Conservation (phyloP, 2,113 vertebrate genomes). For the Cryptotis parvus region DNA sequence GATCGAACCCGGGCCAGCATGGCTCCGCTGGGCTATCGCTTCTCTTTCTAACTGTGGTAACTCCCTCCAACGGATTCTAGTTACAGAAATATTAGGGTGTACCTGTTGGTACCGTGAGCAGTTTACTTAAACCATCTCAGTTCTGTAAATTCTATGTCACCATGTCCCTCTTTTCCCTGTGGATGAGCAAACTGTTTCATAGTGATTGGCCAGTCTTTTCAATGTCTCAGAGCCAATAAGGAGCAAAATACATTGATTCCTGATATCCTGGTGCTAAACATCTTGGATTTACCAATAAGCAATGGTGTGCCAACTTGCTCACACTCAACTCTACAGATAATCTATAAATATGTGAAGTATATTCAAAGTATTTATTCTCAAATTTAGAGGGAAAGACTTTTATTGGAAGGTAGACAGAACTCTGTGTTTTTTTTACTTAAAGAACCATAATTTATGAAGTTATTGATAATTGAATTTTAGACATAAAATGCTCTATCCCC, state of each 20-base stretch:
- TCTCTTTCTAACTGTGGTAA: background rate
- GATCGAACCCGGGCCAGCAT: no score
- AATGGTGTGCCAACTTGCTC: background rate
- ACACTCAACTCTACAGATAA: background rate
- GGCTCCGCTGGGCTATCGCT: no score
- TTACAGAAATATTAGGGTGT: background rate
- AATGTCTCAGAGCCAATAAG: background rate
- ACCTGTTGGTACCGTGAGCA: background rate
- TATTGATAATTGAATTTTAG: no score
- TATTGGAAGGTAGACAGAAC: background rate
- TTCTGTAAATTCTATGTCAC: background rate
- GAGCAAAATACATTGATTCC: background rate
- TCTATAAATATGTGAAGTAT: background rate
- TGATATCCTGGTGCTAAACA: background rate
- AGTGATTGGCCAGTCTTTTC: slow-evolving; percentile 16
- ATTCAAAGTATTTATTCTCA: background rate
- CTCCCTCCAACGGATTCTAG: background rate
- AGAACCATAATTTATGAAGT: background rate
- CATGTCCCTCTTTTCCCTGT: no score
- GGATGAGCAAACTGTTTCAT: background rate
- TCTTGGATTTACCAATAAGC: background rate
- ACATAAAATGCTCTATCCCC: no score
- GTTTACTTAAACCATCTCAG: slow-evolving; percentile 1
- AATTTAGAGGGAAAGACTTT: background rate
- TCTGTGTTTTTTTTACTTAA: background rate